Percentiles rank a stretch among this genome's conserved stretches.
These are phyloP conservation scores for Drosophila asahinai DNA, from an alignment of 1,140 invertebrate species.

Conservation along the genomic window DNA sequence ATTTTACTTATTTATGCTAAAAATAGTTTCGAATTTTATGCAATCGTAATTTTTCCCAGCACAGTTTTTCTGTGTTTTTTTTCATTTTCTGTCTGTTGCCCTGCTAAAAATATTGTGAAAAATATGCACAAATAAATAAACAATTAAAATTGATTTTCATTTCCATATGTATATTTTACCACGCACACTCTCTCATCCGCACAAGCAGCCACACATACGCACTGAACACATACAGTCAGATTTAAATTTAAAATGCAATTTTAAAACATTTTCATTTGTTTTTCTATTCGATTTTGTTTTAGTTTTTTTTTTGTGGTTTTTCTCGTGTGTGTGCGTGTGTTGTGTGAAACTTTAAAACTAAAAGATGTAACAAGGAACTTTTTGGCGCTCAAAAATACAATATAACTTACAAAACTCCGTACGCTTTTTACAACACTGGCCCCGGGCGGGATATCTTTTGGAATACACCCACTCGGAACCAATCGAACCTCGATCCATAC, in stretches of 20 bases:
- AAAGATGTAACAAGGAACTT: constrained; percentile 83
- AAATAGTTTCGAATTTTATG: constrained; percentile 65
- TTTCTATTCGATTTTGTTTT: constrained; percentile 20
- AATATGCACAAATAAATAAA: constrained; percentile 77
- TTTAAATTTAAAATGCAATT: constrained; percentile 78
- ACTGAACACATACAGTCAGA: constrained; percentile 78
- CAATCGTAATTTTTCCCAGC: constrained; percentile 36
- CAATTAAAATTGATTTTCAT: constrained; percentile 75
- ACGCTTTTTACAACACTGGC: constrained; percentile 69
- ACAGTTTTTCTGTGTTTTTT: constrained; percentile 17
- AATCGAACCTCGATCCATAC: constrained; percentile 33
- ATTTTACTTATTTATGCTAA: constrained; percentile 68
- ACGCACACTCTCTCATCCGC: constrained; percentile 32
- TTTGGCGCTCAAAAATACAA: constrained; percentile 82
- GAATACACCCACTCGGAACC: constrained; percentile 10
- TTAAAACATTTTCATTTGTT: constrained; percentile 73
- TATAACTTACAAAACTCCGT: constrained; percentile 76
- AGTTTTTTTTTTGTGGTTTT: constrained; percentile 29
- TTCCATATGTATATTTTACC: constrained; percentile 39
- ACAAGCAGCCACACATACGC: constrained; percentile 23
- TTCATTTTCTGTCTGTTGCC: constrained; percentile 21
- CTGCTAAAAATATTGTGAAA: constrained; percentile 69
- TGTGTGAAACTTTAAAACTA: constrained; percentile 74
- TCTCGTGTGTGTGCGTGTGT: constrained; percentile 47
- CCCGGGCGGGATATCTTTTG: constrained; percentile 1